These are phyloP conservation scores for Montifringilla adamsi DNA, from an alignment of 2,113 vertebrate species.

Conservation along the genomic window DNA sequence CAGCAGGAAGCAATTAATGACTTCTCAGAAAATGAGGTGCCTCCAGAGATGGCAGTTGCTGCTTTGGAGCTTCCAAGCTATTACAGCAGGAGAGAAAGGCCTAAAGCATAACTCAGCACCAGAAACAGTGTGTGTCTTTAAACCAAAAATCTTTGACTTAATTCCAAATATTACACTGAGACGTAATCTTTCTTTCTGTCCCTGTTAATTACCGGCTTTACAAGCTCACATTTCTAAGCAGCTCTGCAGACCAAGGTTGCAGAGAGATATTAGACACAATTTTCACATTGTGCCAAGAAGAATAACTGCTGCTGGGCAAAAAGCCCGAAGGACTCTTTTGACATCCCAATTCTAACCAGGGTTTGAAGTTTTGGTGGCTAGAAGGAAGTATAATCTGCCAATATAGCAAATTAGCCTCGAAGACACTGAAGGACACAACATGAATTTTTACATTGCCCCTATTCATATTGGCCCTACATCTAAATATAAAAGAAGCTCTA, in stretches of 20 bases:
- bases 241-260: not conserved
- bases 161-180: not conserved
- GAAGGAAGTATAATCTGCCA: not conserved
- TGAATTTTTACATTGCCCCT: not conserved
- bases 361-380: not conserved
- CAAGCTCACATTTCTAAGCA: not conserved
- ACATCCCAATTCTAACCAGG: not conserved
- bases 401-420: not conserved
- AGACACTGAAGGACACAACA: not conserved
- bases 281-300: not conserved
- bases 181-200: not conserved
- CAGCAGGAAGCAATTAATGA: constrained; percentile 19
- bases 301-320: not conserved
- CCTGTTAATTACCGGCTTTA: not conserved
- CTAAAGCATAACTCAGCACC: not conserved
- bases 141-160: not conserved
- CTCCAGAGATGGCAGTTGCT: not conserved
- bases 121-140: not conserved
- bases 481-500: not conserved
- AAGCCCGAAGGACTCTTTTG: not conserved
- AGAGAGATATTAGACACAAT: not conserved
- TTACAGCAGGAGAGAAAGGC: not conserved
- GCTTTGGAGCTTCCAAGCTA: not conserved
- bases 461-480: not conserved
- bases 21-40: constrained; percentile 11